Evolutionary conservation across 2,797 vertebrate genomes (phyloP), one percentile per base, ranked within the genome.

Genomic region (Aulostomus chinensis): DNA sequence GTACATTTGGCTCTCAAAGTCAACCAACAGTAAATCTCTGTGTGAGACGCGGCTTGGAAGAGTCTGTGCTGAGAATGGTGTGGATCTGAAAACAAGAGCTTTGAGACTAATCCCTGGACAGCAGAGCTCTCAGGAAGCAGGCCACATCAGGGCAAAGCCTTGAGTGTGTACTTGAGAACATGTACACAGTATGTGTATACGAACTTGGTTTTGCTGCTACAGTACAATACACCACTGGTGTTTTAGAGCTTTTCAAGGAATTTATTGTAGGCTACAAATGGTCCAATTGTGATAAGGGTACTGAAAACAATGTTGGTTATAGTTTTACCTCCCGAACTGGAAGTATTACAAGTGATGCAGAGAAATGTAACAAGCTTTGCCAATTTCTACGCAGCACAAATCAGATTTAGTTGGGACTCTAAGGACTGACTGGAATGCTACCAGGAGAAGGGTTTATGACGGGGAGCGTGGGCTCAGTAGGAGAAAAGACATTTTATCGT

Each of bases 101-200:
- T 78, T 75, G 63, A 61, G 69, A 21, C 57, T 86, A 92, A 91
- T 90, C 91, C 78, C 67, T 64, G 49, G 66, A 84, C 46, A 70
- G 74, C 48, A 68, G 70, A 59, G 76, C 40, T 15, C 76, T 78
- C 75, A 69, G 70, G 60, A 63, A 76, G 50, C 60, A 81, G 65
- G 64, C 15, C 58, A 70, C 54, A 60, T 63, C 15, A 59, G 62
- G 73, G 54, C 50, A 81, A 62, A 33, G 25, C 54, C 34, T 7
- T 41, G 29, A 32, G 20, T 32, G 60, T 13, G 18, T 4, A 21
- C n/a, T 18, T 7, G 7, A 1, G 4, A 11, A 7, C 9, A 15
- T 16, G 12, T 11, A n/a, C 28, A 16, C 15, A 30, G 2, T 9
- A 51, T 20, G 4, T 50, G 43, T n/a, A 18, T 9, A 37, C 14